Percentiles rank a stretch among this genome's conserved stretches.
Conservation (phyloP, 2,888 invertebrate species). For the Tuta absoluta region DNA sequence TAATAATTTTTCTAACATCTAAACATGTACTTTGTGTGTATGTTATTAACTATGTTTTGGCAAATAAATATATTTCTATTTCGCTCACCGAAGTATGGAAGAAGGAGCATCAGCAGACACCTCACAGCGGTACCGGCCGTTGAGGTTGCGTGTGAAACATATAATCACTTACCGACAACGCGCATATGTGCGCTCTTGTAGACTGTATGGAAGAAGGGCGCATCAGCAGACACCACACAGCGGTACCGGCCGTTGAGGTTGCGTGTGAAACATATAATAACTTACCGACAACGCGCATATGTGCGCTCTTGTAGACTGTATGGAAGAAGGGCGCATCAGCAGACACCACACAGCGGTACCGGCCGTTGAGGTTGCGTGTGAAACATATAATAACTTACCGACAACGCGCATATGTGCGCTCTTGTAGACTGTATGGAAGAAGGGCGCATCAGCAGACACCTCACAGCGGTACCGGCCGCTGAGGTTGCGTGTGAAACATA, state of each 20-base stretch:
- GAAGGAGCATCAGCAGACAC: conserved; percentile 84
- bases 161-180: background rate
- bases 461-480: conserved; percentile 83
- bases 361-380: conserved; percentile 41
- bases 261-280: conserved; percentile 68
- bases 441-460: conserved; percentile 86
- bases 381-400: background rate
- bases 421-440: conserved; percentile 81
- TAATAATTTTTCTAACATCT: too few relatives aligned
- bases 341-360: conserved; percentile 88
- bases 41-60: too few relatives aligned
- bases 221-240: conserved; percentile 88
- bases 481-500: too few relatives aligned
- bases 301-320: too few relatives aligned
- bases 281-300: too few relatives aligned
- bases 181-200: too few relatives aligned
- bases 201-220: conserved; percentile 38
- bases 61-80: too few relatives aligned
- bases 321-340: conserved; percentile 87
- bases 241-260: conserved; percentile 86
- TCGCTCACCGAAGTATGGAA: background rate
- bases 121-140: conserved; percentile 88
- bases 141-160: conserved; percentile 77
- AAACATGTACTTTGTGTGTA: too few relatives aligned
- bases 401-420: background rate